Evolutionary conservation across 2,888 invertebrate species (phyloP).

Genomic region (Lymantria dispar): DNA sequence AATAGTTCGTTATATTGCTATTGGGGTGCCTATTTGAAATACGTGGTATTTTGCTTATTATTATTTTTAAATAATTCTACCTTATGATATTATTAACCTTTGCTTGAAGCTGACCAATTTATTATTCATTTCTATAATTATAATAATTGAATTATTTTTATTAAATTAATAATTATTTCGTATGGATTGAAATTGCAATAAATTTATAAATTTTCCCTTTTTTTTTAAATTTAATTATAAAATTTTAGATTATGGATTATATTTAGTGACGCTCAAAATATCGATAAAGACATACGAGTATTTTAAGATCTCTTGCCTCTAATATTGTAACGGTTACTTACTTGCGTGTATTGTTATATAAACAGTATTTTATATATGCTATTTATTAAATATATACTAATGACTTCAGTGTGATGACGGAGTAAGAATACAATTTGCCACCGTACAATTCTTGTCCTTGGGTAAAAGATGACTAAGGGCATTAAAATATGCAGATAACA

Average conservation of each 20-base stretch:
- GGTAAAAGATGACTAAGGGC: too few species aligned
- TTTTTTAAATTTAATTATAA: slow-evolving; percentile 27
- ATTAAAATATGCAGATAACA: too few species aligned
- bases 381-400: too few species aligned
- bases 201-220: slow-evolving; percentile 34
- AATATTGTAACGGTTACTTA: slow-evolving; percentile 19
- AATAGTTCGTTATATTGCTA: too few species aligned
- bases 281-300: slow-evolving; percentile 39
- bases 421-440: too few species aligned
- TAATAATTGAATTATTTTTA: slow-evolving; percentile 20
- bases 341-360: slow-evolving; percentile 23
- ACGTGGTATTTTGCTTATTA: too few species aligned
- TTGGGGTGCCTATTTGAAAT: too few species aligned
- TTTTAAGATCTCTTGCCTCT: slow-evolving; percentile 44
- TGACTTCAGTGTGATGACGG: too few species aligned
- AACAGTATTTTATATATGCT: neutral
- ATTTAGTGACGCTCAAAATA: slow-evolving; percentile 64
- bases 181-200: slow-evolving; percentile 48
- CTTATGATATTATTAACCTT: slow-evolving; percentile 9
- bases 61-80: neutral
- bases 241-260: slow-evolving; percentile 32
- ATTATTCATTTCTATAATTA: slow-evolving; percentile 21
- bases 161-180: slow-evolving; percentile 34
- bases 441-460: too few species aligned
- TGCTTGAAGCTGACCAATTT: slow-evolving; percentile 35